These are phyloP conservation scores for Laodelphax striatellus DNA, from an alignment of 1,140 invertebrate genomes.

Conservation along the genomic window DNA sequence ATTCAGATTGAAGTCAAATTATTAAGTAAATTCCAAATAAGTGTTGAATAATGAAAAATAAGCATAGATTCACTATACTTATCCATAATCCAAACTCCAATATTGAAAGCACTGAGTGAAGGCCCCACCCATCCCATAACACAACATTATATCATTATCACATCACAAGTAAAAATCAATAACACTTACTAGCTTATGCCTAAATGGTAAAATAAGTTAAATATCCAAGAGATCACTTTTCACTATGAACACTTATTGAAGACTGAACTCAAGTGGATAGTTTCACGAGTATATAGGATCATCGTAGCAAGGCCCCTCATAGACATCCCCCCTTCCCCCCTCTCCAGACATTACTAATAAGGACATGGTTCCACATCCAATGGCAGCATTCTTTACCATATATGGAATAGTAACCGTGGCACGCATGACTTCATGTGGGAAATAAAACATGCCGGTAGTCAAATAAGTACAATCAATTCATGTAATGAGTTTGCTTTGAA, in stretches of 20 bases:
- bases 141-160: too few relatives aligned
- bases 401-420: slow-evolving; percentile 33
- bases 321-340: slow-evolving; percentile 21
- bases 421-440: slow-evolving; percentile 20
- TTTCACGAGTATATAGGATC: slow-evolving; percentile 11
- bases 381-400: slow-evolving; percentile 41
- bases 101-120: too few relatives aligned
- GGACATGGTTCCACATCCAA: slow-evolving; percentile 34
- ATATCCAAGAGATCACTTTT: neutral
- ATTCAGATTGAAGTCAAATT: too few relatives aligned
- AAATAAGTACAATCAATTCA: slow-evolving; percentile 8
- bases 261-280: slow-evolving; percentile 12
- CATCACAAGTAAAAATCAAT: neutral
- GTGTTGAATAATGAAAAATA: too few relatives aligned
- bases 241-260: slow-evolving; percentile 5
- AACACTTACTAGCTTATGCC: neutral
- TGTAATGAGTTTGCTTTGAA: neutral
- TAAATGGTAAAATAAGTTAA: slow-evolving; percentile 6
- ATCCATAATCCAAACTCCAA: too few relatives aligned
- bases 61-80: too few relatives aligned
- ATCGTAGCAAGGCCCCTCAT: slow-evolving; percentile 1
- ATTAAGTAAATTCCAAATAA: too few relatives aligned
- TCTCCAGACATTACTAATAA: slow-evolving; percentile 28
- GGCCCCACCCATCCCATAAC: too few relatives aligned
- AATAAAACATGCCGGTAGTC: neutral